Evolutionary conservation across 2,113 vertebrate species (phyloP), one percentile per base, ranked within the genome.

Genomic region (Semicossyphus pulcher): DNA sequence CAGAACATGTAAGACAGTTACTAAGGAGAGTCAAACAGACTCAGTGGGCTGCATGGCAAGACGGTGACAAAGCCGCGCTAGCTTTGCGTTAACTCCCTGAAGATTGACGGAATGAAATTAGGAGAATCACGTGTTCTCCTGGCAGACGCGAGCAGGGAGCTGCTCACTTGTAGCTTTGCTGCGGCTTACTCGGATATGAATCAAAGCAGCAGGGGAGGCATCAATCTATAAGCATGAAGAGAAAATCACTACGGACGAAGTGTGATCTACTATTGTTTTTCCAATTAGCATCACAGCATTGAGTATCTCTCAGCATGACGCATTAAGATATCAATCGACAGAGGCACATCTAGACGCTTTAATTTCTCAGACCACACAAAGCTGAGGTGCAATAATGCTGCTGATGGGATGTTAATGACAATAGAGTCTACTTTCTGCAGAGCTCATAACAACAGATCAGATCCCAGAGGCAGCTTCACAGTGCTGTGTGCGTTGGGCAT

Each of bases 1-100:
- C 57, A 82, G 59, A 59, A 63, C 76, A 78, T 66, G 67, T 60
- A 84, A 80, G 84, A 70, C 21, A 25, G 73, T 68, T 63, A 69
- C 64, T 70, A 57, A 81, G 56, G 62, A 42, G 67, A 69, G 69
- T 53, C 49, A 57, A 51, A 78, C 7, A 48, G 60, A 80, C 57
- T 65, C 41, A 25, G 5, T 42, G 37, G 53, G 66, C 69, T 61
- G n/a, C 49, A 36, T 18, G 39, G 11, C 26, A 21, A 61, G 44
- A 37, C 72, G 21, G 10, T 65, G 70, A 48, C 10, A 45, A 0
- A 56, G 47, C 69, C 34, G 20, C 39, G 48, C 53, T 4, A 58
- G 68, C 52, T 68, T 64, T 45, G 36, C 18, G 36, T 73, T 28
- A 39, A 58, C 49, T 42, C 62, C 23, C 59, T 26, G 26, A 72